Conservation (phyloP, 2,888 invertebrate genomes). For the Dastarcus helophoroides region DNA sequence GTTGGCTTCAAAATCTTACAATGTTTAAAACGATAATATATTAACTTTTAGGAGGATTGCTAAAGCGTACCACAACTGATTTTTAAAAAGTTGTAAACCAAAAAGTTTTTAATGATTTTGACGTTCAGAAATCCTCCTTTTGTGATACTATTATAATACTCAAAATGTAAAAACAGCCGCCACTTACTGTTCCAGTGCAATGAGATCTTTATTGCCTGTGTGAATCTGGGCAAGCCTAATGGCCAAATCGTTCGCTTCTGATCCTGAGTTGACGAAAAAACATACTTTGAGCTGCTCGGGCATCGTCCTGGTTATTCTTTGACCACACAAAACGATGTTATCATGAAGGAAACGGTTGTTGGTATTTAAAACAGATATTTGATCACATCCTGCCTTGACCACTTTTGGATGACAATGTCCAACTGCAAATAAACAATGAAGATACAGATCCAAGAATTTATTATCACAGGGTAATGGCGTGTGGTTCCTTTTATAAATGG, state of each 20-base stretch:
- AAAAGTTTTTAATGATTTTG: background rate
- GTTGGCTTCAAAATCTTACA: too few species aligned
- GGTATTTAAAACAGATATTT: slow-evolving; percentile 86
- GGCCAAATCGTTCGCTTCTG: slow-evolving; percentile 97
- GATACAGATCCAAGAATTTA: too few species aligned
- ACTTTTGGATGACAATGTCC: slow-evolving; percentile 96
- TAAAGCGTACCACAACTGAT: too few species aligned
- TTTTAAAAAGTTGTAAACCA: slow-evolving; percentile 3
- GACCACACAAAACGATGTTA: slow-evolving; percentile 83
- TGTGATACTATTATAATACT: background rate
- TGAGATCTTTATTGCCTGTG: slow-evolving; percentile 79
- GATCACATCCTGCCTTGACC: slow-evolving; percentile 78
- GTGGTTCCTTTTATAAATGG: too few species aligned
- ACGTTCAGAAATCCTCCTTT: slow-evolving; percentile 1
- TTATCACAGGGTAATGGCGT: too few species aligned
- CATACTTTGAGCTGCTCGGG: slow-evolving; percentile 82
- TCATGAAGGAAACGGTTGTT: slow-evolving; percentile 96
- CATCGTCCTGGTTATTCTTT: slow-evolving; percentile 68
- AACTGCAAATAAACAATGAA: slow-evolving; percentile 49
- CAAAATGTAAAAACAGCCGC: background rate
- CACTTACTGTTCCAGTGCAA: slow-evolving; percentile 94
- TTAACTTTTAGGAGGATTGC: too few species aligned
- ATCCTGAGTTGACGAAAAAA: slow-evolving; percentile 96
- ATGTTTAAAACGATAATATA: too few species aligned
- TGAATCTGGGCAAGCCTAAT: slow-evolving; percentile 80